Evolutionary conservation across 2,888 invertebrate species (phyloP), one percentile per base, ranked within the genome.

Genomic region (Tribolium freemani): DNA sequence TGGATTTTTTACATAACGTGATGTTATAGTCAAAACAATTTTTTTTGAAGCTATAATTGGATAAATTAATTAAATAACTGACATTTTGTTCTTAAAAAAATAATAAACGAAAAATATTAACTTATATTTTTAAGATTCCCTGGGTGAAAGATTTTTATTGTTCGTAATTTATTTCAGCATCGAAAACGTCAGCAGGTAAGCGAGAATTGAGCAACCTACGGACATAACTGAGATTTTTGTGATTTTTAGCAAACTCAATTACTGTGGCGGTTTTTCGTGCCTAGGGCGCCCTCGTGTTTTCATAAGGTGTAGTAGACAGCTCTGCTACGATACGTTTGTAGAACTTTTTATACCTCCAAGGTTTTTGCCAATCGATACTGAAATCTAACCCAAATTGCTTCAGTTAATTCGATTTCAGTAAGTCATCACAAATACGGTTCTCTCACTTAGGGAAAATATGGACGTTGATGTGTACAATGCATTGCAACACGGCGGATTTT

Each of bases 221-320:
- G 48, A 74, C 66, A 74, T 70, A 72, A 74, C 78, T 69, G 79
- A 81, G 83, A 83, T 82, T 83, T 83, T 83, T 83, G 83, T 83
- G 83, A 83, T 83, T 83, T 83, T 83, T 83, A 83, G 80, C 82
- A 76, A 83, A 83, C 80, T 81, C 83, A 83, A 83, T 83, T 83
- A 83, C 78, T 73, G 78, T 64, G 61, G 73, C 76, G 77, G 76
- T 80, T 81, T 81, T 81, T 80, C 75, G 72, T 72, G 78, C 81
- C 77, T 57, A 46, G 63, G 79, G 81, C 77, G 69, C 76, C 77
- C 77, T 75, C 76, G 76, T 81, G 81, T 82, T 82, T 81, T 81
- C 77, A 81, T 72, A 81, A 81, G 81, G 81, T 81, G 76, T 76
- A 76, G 75, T 77, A 78, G 76, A 73, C 74, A 74, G 74, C 76